phyloP scores from a whole-genome alignment of 2,797 vertebrate species.

The Lepus townsendii region DNA sequence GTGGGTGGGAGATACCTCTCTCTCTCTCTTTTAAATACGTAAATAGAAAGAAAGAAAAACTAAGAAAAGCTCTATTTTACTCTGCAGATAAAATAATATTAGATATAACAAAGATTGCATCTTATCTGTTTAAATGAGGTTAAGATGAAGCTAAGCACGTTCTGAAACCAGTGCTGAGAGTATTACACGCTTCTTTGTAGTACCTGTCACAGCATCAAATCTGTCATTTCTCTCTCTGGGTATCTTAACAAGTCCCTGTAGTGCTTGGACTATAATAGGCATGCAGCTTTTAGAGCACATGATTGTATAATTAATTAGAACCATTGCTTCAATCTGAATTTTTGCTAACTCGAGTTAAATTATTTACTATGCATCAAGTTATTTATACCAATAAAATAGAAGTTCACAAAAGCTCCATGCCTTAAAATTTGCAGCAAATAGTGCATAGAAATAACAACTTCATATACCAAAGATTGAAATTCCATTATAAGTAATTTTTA shows the following conservation, averaged over 20 bases:
- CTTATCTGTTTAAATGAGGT: neutral
- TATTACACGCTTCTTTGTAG: neutral
- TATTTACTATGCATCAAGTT: slow-evolving; percentile 38
- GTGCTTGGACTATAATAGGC: neutral
- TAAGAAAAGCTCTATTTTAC: slow-evolving; percentile 7
- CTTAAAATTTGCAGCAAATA: slow-evolving; percentile 24
- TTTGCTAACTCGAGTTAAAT: neutral
- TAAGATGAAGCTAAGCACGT: neutral
- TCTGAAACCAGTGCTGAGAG: slow-evolving; percentile 8
- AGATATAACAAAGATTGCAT: neutral
- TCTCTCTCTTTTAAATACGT: no score
- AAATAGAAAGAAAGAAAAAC: neutral
- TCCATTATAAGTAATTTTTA: neutral
- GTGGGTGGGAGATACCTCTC: no score
- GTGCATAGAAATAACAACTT: neutral
- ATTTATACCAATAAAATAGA: slow-evolving; percentile 17
- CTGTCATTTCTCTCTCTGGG: neutral
- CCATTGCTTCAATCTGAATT: neutral
- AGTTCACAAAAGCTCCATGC: neutral
- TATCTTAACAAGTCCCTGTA: neutral
- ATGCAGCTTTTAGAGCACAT: neutral
- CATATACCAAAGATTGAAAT: neutral
- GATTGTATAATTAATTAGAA: slow-evolving; percentile 22
- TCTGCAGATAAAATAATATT: neutral
- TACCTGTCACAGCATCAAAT: neutral